These are phyloP conservation scores for Drosophila bunnanda DNA, from an alignment of 2,888 invertebrate species.

Conservation along the genomic window DNA sequence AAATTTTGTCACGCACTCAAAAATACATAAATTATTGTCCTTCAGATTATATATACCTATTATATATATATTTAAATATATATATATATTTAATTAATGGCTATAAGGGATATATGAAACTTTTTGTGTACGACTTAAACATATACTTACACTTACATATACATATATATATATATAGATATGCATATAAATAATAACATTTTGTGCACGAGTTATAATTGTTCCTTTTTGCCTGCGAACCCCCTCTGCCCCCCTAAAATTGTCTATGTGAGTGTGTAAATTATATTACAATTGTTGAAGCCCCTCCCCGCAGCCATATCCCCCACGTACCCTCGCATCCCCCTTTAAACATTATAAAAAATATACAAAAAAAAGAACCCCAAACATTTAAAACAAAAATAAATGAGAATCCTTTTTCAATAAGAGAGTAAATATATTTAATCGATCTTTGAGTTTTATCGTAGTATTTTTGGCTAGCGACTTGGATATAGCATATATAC, in stretches of 20 bases:
- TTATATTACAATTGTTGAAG: slow-evolving; percentile 42
- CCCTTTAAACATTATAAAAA: slow-evolving; percentile 1
- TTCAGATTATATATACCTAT: slow-evolving; percentile 37
- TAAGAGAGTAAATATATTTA: slow-evolving; percentile 31
- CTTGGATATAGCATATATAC: slow-evolving; percentile 53
- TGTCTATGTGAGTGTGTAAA: slow-evolving; percentile 42
- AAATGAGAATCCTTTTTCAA: slow-evolving; percentile 37
- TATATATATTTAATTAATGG: slow-evolving; percentile 44
- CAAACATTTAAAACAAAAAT: slow-evolving; percentile 12
- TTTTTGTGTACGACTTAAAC: slow-evolving; percentile 50
- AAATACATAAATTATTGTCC: slow-evolving; percentile 59
- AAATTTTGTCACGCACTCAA: slow-evolving; percentile 75
- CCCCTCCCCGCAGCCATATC: slow-evolving; percentile 10
- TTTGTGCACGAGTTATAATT: slow-evolving; percentile 52
- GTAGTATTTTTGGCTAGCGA: slow-evolving; percentile 58
- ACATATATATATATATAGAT: slow-evolving; percentile 18
- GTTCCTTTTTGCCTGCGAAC: slow-evolving; percentile 34
- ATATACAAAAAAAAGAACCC: slow-evolving; percentile 10
- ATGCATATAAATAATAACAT: slow-evolving; percentile 43
- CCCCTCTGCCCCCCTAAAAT: slow-evolving; percentile 2
- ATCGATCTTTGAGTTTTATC: slow-evolving; percentile 43
- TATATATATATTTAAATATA: slow-evolving; percentile 34
- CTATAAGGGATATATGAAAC: slow-evolving; percentile 40
- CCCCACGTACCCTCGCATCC: background rate
- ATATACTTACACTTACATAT: slow-evolving; percentile 37